Conservation (phyloP, 1,140 invertebrate species). For the Drosophila bocki region DNA sequence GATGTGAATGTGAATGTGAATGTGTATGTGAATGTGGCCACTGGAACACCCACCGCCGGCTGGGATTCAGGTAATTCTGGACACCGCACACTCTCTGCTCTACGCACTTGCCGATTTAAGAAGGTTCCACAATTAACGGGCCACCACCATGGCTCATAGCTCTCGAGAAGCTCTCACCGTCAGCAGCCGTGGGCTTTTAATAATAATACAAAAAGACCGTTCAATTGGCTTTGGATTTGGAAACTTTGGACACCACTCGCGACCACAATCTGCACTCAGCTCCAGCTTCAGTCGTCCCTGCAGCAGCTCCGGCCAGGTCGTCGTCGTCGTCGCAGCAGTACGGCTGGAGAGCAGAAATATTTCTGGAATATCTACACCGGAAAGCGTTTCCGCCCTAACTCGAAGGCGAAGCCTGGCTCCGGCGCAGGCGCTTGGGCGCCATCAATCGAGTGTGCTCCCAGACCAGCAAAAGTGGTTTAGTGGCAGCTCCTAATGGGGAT, state of each 20-base stretch:
- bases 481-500: slow-evolving; percentile 9
- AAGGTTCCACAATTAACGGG: slow-evolving; percentile 24
- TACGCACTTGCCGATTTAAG: slow-evolving; percentile 25
- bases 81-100: slow-evolving; percentile 10
- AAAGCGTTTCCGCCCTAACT: slow-evolving; percentile 83
- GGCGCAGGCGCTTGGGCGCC: slow-evolving; percentile 54
- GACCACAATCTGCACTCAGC: slow-evolving; percentile 21
- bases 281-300: slow-evolving; percentile 13
- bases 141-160: slow-evolving; percentile 11
- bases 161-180: slow-evolving; percentile 11
- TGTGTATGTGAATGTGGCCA: background rate
- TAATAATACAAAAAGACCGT: slow-evolving; percentile 44
- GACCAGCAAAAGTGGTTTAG: slow-evolving; percentile 4
- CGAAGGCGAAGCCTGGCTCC: slow-evolving; percentile 23
- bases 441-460: slow-evolving; percentile 18
- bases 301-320: slow-evolving; percentile 29
- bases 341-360: slow-evolving; percentile 74
- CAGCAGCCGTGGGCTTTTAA: slow-evolving; percentile 8
- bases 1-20: background rate
- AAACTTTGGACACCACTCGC: slow-evolving; percentile 7
- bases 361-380: slow-evolving; percentile 82
- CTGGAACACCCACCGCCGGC: slow-evolving; percentile 21
- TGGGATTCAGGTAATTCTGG: background rate
- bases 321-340: slow-evolving; percentile 45
- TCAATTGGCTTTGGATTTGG: slow-evolving; percentile 59